Base-by-base conservation (phyloP, 92 coral and sea anemone genomes). In the Zoanthus solanderi region DNA sequence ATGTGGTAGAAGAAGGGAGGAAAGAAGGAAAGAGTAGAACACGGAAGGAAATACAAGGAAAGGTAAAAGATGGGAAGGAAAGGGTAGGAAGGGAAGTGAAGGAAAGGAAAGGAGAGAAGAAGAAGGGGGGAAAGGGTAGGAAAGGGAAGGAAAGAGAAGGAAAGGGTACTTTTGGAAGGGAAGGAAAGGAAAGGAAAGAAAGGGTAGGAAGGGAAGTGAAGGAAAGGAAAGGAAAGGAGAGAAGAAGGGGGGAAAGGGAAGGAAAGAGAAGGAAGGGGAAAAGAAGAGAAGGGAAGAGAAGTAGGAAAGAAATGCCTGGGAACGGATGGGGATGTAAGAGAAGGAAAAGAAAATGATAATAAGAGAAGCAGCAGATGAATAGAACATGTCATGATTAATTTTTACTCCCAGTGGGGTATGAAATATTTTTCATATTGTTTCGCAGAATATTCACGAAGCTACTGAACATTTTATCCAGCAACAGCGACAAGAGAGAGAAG, bases 371-470 rank as follows among this genome's bases (percentile, higher is more conserved):
- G 71, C 7, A 65, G 0, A 4, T 17, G 71, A 65, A 11, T 50
- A 3, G 12, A 50, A 50, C 2, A 50, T 11, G 12, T 7, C 5
- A 11, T 50, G 0, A 50, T 50, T 50, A 50, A 50, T 7, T 3
- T 11, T 50, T 50, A 7, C 5, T 50, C 66, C 12, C n/a, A 13
- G n/a, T 5, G 6, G 11, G 11, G 7, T 15, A 14, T 58, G 14
- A 58, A 14, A 10, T 58, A 17, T 2, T 2, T 58, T 58, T 12
- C 66, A 16, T 44, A 29, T 77, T 54, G 44, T 77, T 2, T 77
- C 3, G 17, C 85, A 97, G 99, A 97, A 97, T 82, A 97, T 97
- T 45, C 99, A 97, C 71, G 99, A 97, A 63, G 94, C 99, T 12
- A 97, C 99, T 12, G 99, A 97, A 84, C 96, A 94, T 61, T 97